Evolutionary conservation across 2,888 invertebrate genomes (phyloP).

Genomic region (Xestobium rufovillosum): DNA sequence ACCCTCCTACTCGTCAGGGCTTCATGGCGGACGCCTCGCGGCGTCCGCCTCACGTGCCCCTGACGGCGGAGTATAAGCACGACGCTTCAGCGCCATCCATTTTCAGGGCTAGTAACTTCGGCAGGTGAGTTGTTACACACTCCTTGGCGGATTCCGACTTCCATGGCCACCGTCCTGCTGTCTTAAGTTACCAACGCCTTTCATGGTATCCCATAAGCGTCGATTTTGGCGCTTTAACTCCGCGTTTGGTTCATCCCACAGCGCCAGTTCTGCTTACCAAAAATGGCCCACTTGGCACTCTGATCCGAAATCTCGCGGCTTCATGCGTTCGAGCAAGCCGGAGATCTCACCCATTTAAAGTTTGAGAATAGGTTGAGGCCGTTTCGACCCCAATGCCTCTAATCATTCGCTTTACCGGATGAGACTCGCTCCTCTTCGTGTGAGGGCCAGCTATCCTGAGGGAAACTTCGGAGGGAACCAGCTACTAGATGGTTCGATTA

Average conservation of each 20-base stretch:
- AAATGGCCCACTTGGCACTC: constrained; percentile 56
- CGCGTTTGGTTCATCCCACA: constrained; percentile 70
- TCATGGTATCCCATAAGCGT: constrained; percentile 55
- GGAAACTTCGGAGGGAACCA: constrained; percentile 71
- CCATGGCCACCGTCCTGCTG: constrained; percentile 65
- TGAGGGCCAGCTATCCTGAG: constrained; percentile 62
- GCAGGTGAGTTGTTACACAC: constrained; percentile 37
- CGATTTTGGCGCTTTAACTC: constrained; percentile 59
- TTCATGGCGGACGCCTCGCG: constrained; percentile 32
- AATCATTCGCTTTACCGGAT: constrained; percentile 71
- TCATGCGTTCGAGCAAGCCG: constrained; percentile 54
- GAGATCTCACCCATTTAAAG: constrained; percentile 67
- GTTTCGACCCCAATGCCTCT: constrained; percentile 62
- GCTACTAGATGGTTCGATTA: constrained; percentile 73
- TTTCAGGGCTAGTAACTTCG: constrained; percentile 42
- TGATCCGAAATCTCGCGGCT: constrained; percentile 47
- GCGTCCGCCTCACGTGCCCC: not conserved
- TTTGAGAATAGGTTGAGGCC: constrained; percentile 69
- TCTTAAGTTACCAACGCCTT: constrained; percentile 49
- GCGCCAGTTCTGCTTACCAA: constrained; percentile 31
- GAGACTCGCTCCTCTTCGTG: constrained; percentile 47
- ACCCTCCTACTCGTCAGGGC: constrained; percentile 52
- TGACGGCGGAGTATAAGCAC: constrained; percentile 41
- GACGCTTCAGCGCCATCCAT: constrained; percentile 51
- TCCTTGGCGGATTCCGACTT: constrained; percentile 58